Base-by-base conservation (phyloP, 2,797 vertebrate species). In the Lindbergichthys nudifrons region DNA sequence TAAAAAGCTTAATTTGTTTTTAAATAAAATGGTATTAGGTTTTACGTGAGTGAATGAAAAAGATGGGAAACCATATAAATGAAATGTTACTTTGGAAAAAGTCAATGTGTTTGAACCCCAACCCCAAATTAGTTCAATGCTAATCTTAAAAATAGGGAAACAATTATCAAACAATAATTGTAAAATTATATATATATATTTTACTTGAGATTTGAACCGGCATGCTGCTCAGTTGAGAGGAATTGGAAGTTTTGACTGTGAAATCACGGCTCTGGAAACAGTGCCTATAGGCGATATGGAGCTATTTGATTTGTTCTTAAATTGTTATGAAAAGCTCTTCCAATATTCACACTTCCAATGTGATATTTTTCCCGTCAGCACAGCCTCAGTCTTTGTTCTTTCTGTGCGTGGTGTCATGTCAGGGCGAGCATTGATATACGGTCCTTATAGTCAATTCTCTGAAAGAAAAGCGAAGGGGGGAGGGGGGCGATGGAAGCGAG, bases 221-320 rank as follows among this genome's bases (percentile, higher is more conserved):
- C 12, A 16, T 23, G 42, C 6, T 46, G 1, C 26, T 6, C 11
- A 26, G 50, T 45, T 23, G 41, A 63, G 15, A 5, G 2, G 43
- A 41, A 14, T 2, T 23, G 39, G 16, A 21, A 5, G 3, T 32
- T 16, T 50, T 30, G 10, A 15, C 14, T 53, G 52, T 46, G 15
- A 50, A 71, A 61, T 8, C 61, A 9, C n/a, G 41, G 26, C 47
- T 11, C 4, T 13, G 26, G 42, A 42, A 43, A 23, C 64, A 8
- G 66, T 73, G 70, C 65, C 76, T 88, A 79, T 77, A 39, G 82
- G 75, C 76, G 39, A 18, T 26, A 23, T 54, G 75, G 39, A 56
- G 46, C 63, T 81, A 65, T 89, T 87, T 90, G 90, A 89, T 88
- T 85, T 74, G 56, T 15, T 60, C 67, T 74, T 83, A 89, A 90